Percentiles rank a stretch among this genome's conserved stretches.
phyloP scores from a whole-genome alignment of 1,140 invertebrate species.

The Alviniconcha marisindica region DNA sequence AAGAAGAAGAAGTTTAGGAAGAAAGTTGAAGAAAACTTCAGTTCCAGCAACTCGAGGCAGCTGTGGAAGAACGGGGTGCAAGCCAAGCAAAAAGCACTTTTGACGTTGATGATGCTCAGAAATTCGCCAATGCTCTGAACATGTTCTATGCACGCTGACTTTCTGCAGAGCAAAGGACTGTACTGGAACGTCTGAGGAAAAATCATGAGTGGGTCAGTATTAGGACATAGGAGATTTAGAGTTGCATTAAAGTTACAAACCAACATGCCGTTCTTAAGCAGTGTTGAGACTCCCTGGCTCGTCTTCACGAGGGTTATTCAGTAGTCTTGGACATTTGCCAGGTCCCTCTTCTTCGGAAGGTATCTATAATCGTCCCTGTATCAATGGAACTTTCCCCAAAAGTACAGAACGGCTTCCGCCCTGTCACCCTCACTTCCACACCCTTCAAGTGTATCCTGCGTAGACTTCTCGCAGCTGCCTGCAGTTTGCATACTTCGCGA shows the following conservation, averaged over 20 bases:
- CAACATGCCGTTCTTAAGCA: background rate
- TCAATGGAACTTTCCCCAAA: background rate
- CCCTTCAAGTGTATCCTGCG: slow-evolving; percentile 6
- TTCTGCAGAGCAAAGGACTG: background rate
- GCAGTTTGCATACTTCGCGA: background rate
- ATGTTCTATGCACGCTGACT: background rate
- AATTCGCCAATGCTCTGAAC: background rate
- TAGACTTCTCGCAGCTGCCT: background rate
- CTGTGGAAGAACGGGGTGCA: background rate
- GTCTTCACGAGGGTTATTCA: background rate
- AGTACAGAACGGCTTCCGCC: background rate
- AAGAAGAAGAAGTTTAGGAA: background rate
- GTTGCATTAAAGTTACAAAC: background rate
- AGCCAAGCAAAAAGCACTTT: background rate
- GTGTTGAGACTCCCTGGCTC: background rate
- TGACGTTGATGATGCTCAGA: background rate
- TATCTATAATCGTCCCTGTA: slow-evolving; percentile 4
- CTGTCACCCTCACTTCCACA: slow-evolving; percentile 14
- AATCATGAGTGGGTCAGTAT: background rate
- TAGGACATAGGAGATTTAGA: background rate
- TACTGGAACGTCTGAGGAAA: too few relatives aligned
- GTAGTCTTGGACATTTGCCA: background rate
- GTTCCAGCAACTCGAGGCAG: background rate
- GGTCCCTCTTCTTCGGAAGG: background rate
- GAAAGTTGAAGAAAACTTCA: background rate